Conservation (phyloP, 2,888 invertebrate genomes). For the Caenorhabditis sp. region DNA sequence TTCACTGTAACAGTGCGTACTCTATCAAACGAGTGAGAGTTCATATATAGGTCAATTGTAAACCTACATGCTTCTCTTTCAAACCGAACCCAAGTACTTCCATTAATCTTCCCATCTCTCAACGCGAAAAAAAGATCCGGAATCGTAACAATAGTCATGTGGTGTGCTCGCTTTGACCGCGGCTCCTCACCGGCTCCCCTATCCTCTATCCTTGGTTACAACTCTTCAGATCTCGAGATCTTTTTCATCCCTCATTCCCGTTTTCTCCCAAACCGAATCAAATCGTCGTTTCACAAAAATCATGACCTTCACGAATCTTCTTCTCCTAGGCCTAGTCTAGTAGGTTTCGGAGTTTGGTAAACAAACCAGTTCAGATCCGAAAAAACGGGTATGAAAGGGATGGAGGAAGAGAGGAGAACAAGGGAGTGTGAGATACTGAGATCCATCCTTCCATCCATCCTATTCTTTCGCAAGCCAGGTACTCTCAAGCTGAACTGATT, state of each 20-base stretch:
- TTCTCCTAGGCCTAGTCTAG: neutral
- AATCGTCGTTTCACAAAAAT: neutral
- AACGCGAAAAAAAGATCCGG: constrained; percentile 6
- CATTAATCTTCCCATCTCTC: neutral
- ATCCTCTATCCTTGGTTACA: neutral
- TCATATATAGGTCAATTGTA: neutral
- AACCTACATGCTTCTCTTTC: neutral
- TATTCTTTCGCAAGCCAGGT: constrained; percentile 22
- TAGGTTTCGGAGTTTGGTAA: constrained; percentile 26
- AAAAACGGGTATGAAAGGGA: neutral
- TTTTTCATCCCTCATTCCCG: too few relatives aligned
- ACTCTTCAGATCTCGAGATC: constrained; percentile 7
- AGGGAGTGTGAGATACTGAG: neutral
- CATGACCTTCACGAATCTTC: constrained; percentile 10
- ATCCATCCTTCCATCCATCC: neutral
- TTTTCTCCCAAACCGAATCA: neutral
- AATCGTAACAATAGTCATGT: constrained; percentile 55
- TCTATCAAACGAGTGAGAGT: too few relatives aligned
- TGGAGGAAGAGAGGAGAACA: neutral
- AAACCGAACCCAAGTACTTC: neutral
- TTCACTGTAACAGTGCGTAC: too few relatives aligned
- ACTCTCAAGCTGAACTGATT: constrained; percentile 56
- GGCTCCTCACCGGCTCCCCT: constrained; percentile 23
- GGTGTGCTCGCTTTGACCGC: constrained; percentile 31
- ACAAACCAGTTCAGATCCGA: constrained; percentile 27